Base-by-base conservation (phyloP, 2,113 vertebrate genomes). In the Ariopsis seemanni region DNA sequence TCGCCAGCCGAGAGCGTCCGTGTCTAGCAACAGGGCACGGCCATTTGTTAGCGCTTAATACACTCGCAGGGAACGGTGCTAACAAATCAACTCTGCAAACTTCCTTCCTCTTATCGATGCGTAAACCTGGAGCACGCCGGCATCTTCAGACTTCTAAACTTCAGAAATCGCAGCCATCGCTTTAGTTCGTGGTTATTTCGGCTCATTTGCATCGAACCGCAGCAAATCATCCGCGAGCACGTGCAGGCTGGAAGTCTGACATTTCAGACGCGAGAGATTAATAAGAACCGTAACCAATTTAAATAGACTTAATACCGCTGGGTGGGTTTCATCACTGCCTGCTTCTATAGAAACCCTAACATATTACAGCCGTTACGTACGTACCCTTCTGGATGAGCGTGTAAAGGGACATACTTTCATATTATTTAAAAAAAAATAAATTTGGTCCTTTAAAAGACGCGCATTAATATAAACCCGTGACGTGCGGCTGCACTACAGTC, bases 21-120 rank as follows among this genome's bases (percentile, higher is more conserved):
- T 60, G 65, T 60, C 67, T n/a, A 72, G 77, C 87, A 79, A 89
- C 87, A 89, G 88, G 90, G 91, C 90, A 88, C 69, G 53, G 60
- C 69, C 82, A 75, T 80, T 88, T 86, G 62, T 82, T 62, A 82
- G 67, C 53, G 18, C 10, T 84, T 82, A 58, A 65, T 50, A 85
- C 27, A 30, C 85, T 83, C 78, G 50, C 7, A 48, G 84, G 86
- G 80, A 78, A 67, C 18, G 67, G 57, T 52, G 27, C 62, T 50
- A 72, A 79, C 89, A 89, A 42, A 72, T 69, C 55, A 7, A 60
- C 65, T 34, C 52, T 4, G 34, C 52, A 7, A 22, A 20, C 34
- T 9, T n/a, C 11, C 8, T 62, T 15, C 15, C 8, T 60, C 25
- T 2, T 3, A 2, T 53, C 27, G 12, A 30, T 1, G 52, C 75